phyloP scores from a whole-genome alignment of 2,888 invertebrate species.

The Hypomecis atomaria region DNA sequence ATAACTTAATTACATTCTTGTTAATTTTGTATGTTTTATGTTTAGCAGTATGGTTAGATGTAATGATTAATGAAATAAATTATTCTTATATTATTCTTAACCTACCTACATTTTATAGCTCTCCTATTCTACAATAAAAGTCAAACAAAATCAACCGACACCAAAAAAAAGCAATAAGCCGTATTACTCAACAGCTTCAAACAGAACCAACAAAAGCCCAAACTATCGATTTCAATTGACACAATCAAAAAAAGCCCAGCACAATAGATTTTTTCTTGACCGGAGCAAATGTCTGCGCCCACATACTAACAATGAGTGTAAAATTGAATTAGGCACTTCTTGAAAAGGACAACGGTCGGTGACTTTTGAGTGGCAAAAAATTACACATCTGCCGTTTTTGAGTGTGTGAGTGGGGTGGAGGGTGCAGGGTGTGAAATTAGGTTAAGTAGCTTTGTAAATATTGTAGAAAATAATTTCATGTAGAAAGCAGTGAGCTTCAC shows the following conservation, averaged over 20 bases:
- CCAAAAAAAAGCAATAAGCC: slow-evolving; percentile 10
- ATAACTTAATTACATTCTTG: too few relatives aligned
- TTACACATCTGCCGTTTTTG: slow-evolving; percentile 28
- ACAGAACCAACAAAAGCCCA: slow-evolving; percentile 7
- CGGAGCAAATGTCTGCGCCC: slow-evolving; percentile 38
- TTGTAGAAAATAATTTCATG: too few relatives aligned
- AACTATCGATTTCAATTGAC: slow-evolving; percentile 13
- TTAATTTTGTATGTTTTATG: too few relatives aligned
- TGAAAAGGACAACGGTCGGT: slow-evolving; percentile 29
- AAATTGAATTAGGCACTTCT: slow-evolving; percentile 43
- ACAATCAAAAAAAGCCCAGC: slow-evolving; percentile 10
- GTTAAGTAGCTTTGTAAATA: not conserved
- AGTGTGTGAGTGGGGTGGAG: not conserved
- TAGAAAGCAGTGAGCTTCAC: too few relatives aligned
- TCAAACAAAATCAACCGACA: slow-evolving; percentile 6
- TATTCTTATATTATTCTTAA: too few relatives aligned
- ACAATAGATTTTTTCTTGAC: slow-evolving; percentile 25
- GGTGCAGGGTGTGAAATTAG: not conserved
- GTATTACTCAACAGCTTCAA: slow-evolving; percentile 1
- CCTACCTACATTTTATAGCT: too few relatives aligned
- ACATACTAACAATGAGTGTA: slow-evolving; percentile 34
- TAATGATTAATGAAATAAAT: too few relatives aligned
- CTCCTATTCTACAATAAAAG: not conserved
- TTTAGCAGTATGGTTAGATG: too few relatives aligned
- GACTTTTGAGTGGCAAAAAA: slow-evolving; percentile 27